Conservation (phyloP, 2,113 vertebrate genomes). For the Desmodus rotundus region DNA sequence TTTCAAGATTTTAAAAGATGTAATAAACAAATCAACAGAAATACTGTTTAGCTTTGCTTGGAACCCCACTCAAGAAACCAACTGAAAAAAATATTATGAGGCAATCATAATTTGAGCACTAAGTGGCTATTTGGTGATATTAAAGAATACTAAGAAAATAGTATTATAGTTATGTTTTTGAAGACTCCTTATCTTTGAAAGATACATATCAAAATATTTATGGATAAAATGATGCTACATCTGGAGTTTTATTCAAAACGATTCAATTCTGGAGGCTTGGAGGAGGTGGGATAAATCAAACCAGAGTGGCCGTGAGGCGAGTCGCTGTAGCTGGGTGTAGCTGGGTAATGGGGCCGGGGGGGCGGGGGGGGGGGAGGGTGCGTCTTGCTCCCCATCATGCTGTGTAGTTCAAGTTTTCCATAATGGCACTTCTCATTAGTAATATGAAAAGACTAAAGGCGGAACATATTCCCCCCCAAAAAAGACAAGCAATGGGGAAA, state of each 20-base stretch:
- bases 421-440: background rate
- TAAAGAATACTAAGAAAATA: background rate
- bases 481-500: background rate
- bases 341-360: background rate
- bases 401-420: background rate
- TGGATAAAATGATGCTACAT: background rate
- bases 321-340: background rate
- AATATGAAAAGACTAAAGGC: background rate
- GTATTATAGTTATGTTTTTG: background rate
- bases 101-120: background rate
- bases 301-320: background rate
- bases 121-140: background rate
- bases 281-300: background rate
- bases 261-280: background rate
- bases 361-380: fast-evolving
- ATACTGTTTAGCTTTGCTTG: background rate
- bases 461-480: background rate
- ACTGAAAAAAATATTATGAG: background rate
- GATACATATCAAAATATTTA: background rate
- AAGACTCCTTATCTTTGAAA: background rate
- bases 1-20: background rate
- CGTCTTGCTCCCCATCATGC: background rate
- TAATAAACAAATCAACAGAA: background rate
- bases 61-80: background rate
- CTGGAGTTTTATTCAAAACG: background rate